Evolutionary conservation across 2,797 vertebrate genomes (phyloP), one percentile per base, ranked within the genome.

Genomic region (Chelon labrosus): DNA sequence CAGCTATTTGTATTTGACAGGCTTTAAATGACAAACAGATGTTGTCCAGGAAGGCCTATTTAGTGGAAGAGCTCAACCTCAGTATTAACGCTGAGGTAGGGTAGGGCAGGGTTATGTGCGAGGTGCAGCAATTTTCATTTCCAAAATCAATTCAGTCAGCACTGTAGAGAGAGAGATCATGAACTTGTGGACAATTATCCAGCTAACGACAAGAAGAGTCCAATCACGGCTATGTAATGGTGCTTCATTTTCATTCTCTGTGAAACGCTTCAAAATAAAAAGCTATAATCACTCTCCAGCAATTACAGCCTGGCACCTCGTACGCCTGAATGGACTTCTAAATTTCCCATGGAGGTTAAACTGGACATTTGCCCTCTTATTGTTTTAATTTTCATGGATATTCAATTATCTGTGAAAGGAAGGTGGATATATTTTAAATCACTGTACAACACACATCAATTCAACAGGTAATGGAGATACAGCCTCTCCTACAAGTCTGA

Each of bases 121-220:
- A 84, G 85, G 56, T 47, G 55, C 71, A 74, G 77, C 16, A 1
- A 69, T 89, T 69, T 87, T 72, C 66, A 81, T 82, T 83, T 73
- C 62, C 78, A 74, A 71, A 86, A 89, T 82, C 71, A 80, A 79
- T 80, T 84, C 79, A 70, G 82, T 83, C 72, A 54, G 71, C 79
- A 55, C 77, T 79, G 70, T 73, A 7, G 42, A 14, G 31, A 14
- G 31, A 86, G 70, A 77, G 85, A 88, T 84, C 83, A 80, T 79
- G 89, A 91, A 90, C 88, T 83, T 73, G 67, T 55, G 74, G 67
- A 79, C 82, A 89, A 87, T 91, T 92, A 90, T 87, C 61, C 73
- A 12, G 20, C 74, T 80, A 85, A 90, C 84, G 82, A 91, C 85
- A 82, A 86, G 86, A 84, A 89, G 79, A 85, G 85, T 86, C 85